Evolutionary conservation across 2,888 invertebrate species (phyloP), one percentile per base, ranked within the genome.

Genomic region (Nomada hirtipes): DNA sequence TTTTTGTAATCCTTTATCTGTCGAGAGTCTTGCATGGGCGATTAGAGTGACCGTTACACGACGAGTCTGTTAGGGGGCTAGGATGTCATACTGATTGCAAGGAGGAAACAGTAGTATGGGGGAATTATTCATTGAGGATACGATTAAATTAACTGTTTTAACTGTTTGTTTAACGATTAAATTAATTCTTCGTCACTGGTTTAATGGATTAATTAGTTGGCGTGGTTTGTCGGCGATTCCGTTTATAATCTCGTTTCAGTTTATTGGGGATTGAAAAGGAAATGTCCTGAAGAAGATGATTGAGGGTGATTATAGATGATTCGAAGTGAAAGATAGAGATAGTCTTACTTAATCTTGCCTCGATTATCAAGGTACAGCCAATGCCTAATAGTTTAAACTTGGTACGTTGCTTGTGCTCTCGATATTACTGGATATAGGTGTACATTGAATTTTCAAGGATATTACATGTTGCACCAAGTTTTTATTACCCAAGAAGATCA

Each of bases 21-120:
- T 10, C 7, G 23, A 20, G 42, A 44, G 60, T 20, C 20, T 59
- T n/a, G 74, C 59, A 74, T 52, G n/a, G 42, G 52, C 52, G 59
- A 60, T 59, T 47, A 73, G 23, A 59, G 23, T 59, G 50, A 74
- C 74, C 60, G 26, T 60, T 68, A 68, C 67, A 23, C 73, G 52
- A 15, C 26, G 23, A n/a, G n/a, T 9, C 29, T 2, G 2, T n/a
- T 47, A 13, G 18, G 47, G 10, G 50, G 26, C 15, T 7, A 9
- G 11, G 15, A 29, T 47, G 29, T 3, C 7, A 7, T 29, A 29
- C 18, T 9, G 26, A 47, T 47, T 10, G 47, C 47, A 47, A 2
- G 47, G 15, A 36, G 53, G 4, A 10, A 20, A 13, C 13, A 13
- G 36, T 9, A 29, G n/a, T 2, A 47, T 2, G 13, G 9, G 18